Base-by-base conservation (phyloP, 2,888 invertebrate species). In the Drosophila maculinotata region DNA sequence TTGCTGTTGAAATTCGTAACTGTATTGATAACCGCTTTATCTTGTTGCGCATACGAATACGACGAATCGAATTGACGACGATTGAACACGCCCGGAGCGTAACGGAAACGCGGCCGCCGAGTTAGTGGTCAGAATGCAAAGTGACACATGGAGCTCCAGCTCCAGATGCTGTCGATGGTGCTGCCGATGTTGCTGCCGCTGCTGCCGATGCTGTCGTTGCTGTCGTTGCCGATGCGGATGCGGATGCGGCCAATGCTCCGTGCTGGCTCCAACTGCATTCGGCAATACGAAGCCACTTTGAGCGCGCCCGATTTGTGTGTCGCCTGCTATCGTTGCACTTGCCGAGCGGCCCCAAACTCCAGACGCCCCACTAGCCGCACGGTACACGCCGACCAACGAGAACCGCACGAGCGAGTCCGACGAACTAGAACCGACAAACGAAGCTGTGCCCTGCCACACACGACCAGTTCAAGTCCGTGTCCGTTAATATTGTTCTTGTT, bases 101-200 rank as follows among this genome's bases (percentile, higher is more conserved):
- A 83, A 85, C 90, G 90, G 90, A 90, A 89, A 87, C 89, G 89
- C 89, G 86, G 90, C 90, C 89, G 90, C 84, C 90, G 85, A 90
- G 90, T 90, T 88, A 89, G 91, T 90, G 90, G 90, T 90, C 89
- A 88, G 80, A 89, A 90, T 89, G 89, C 81, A 88, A 83, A 89
- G 87, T 89, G 89, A 89, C 87, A 89, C 87, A 89, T 82, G 85
- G 64, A 76, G 67, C 69, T 62, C 57, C 56, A 71, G 69, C 69
- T 69, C 66, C 79, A 76, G 60, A 42, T 66, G 62, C 28, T 65
- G 77, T 23, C 63, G 70, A 26, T 71, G 73, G 26, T 62, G 52
- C 1, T 20, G 64, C 31, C 9, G 54, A 8, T 42, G 53, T 17
- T 49, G 73, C 30, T 51, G 62, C 20, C 64, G 74, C 15, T 31